phyloP scores from a whole-genome alignment of 1,140 invertebrate genomes.

The Saxidomus purpurata region DNA sequence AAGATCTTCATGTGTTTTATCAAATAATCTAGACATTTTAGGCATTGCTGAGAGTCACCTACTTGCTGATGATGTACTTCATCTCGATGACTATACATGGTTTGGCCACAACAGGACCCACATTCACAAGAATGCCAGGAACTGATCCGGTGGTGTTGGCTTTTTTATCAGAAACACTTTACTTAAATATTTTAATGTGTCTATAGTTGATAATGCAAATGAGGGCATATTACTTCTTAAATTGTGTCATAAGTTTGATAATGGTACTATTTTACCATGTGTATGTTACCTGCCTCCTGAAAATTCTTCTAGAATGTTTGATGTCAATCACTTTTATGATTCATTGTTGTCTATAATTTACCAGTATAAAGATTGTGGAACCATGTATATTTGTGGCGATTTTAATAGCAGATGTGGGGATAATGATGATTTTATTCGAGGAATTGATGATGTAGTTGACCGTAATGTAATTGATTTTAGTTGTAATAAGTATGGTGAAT shows the following conservation, averaged over 20 bases:
- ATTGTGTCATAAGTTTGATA: conserved; percentile 9
- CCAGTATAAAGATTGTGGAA: conserved; percentile 21
- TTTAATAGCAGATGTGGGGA: conserved; percentile 59
- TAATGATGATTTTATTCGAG: conserved; percentile 46
- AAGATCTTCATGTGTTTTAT: conserved; percentile 38
- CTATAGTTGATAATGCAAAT: conserved; percentile 34
- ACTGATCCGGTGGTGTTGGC: conserved; percentile 37
- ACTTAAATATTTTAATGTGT: neutral
- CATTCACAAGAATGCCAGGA: conserved; percentile 41
- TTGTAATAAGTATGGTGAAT: conserved; percentile 53
- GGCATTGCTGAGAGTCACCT: conserved; percentile 44
- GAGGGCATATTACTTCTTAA: conserved; percentile 49
- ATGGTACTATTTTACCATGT: conserved; percentile 28
- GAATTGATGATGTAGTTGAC: conserved; percentile 31
- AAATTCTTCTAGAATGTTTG: conserved; percentile 38
- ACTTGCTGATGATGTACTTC: neutral
- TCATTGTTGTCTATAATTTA: conserved; percentile 15
- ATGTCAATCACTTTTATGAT: conserved; percentile 36
- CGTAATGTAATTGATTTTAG: conserved; percentile 45
- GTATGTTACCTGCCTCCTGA: conserved; percentile 50
- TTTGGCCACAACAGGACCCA: conserved; percentile 19
- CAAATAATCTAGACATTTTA: conserved; percentile 30
- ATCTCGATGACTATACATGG: conserved; percentile 30
- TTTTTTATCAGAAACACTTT: conserved; percentile 21
- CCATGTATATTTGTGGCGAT: conserved; percentile 49